Evolutionary conservation across 2,797 vertebrate species (phyloP), one percentile per base, ranked within the genome.

Genomic region (Hippocampus kuda): DNA sequence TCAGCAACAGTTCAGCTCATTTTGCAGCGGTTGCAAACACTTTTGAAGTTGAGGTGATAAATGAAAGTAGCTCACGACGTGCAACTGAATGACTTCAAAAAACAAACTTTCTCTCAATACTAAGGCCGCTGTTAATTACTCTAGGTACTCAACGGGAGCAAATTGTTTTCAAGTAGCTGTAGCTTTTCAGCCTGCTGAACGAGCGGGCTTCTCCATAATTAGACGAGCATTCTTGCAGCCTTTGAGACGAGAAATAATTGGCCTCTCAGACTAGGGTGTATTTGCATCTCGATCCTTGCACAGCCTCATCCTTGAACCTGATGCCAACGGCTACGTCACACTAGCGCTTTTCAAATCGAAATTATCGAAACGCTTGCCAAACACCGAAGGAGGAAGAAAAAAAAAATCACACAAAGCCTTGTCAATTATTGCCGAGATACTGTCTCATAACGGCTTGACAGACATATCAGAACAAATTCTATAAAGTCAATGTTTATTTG

Each of bases 211-310:
- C 84, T 83, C 61, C 22, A 84, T 87, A 89, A 88, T 88, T 87
- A 87, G 82, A 64, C 20, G 48, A 80, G 79, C 82, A 82, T 85
- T 82, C 77, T 85, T 71, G 54, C 73, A 77, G 80, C 70, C 75
- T 78, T 80, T 79, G 79, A 78, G 86, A 83, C 81, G 71, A 74
- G 73, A 77, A 88, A 86, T 89, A 90, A 90, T 87, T 89, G 86
- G 83, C 82, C 79, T 74, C 75, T 83, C 72, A 79, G 75, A 75
- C 77, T 78, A 72, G 72, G 65, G 79, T 77, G 82, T 75, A 68
- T 75, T 77, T 83, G 81, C 77, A 72, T 81, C 76, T 81, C 74
- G 77, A 72, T 69, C 75, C 72, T 72, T 56, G 71, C 75, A 67
- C 72, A 48, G 71, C 72, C 76, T 78, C 76, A 80, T 80, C 74